phyloP scores from a whole-genome alignment of 2,888 invertebrate genomes.

The Thera britannica region DNA sequence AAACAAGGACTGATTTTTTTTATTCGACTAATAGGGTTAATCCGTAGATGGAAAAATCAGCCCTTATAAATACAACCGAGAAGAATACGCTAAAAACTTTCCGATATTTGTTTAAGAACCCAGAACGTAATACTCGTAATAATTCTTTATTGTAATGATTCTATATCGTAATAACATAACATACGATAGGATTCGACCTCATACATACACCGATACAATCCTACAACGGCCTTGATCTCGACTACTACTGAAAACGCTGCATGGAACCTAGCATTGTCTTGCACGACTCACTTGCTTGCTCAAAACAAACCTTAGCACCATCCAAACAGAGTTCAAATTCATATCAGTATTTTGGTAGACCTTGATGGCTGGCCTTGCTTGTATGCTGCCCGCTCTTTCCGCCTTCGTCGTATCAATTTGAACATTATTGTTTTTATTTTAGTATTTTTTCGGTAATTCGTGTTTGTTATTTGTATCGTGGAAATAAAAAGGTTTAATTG shows the following conservation, averaged over 20 bases:
- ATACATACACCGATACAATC: constrained; percentile 43
- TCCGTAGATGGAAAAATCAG: too few relatives aligned
- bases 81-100: neutral
- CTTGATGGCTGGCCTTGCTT: constrained; percentile 79
- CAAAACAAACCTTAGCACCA: constrained; percentile 54
- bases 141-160: constrained; percentile 8
- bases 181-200: constrained; percentile 43
- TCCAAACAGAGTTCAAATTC: constrained; percentile 49
- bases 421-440: constrained; percentile 73
- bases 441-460: constrained; percentile 43
- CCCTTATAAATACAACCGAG: neutral
- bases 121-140: too few relatives aligned
- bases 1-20: too few relatives aligned
- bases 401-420: constrained; percentile 82
- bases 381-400: constrained; percentile 81
- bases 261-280: constrained; percentile 78
- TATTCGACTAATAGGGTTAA: too few relatives aligned
- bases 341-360: constrained; percentile 58
- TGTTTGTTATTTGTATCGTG: constrained; percentile 32
- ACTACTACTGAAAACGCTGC: constrained; percentile 82
- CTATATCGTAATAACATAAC: constrained; percentile 12
- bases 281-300: constrained; percentile 47
- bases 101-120: neutral
- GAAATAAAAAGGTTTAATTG: constrained; percentile 15
- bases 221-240: constrained; percentile 74